A percentile compares a stretch with the other conserved stretches of the same genome.
These are phyloP conservation scores for Cotesia glomerata DNA, from an alignment of 1,140 invertebrate genomes.

Conservation along the genomic window DNA sequence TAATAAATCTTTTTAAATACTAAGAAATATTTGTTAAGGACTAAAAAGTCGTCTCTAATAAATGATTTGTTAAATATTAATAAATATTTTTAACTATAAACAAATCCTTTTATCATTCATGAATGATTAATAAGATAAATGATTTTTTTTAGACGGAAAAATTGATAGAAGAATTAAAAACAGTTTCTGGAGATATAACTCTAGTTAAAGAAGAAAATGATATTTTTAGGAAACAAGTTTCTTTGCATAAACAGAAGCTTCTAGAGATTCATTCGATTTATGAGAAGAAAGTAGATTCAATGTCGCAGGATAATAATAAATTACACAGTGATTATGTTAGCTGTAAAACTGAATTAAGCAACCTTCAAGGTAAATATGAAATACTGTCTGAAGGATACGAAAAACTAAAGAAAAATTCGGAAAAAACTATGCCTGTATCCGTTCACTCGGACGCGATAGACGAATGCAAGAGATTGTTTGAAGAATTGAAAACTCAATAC, in stretches of 20 bases:
- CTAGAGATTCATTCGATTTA: slow-evolving; percentile 68
- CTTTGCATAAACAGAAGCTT: slow-evolving; percentile 66
- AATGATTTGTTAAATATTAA: too few species aligned
- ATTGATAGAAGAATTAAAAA: slow-evolving; percentile 53
- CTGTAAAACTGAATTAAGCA: slow-evolving; percentile 65
- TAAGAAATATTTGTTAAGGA: too few species aligned
- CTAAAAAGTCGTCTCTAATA: too few species aligned
- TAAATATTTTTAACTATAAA: too few species aligned
- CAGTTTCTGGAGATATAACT: slow-evolving; percentile 63
- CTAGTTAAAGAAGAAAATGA: slow-evolving; percentile 68
- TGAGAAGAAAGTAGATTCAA: slow-evolving; percentile 67
- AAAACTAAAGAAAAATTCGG: slow-evolving; percentile 62
- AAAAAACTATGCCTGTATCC: slow-evolving; percentile 63
- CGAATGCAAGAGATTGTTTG: slow-evolving; percentile 70
- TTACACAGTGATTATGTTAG: slow-evolving; percentile 65
- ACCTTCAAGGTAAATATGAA: slow-evolving; percentile 65
- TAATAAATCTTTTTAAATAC: too few species aligned
- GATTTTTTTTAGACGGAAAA: slow-evolving; percentile 54
- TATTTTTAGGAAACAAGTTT: slow-evolving; percentile 61
- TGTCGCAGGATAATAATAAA: slow-evolving; percentile 67
- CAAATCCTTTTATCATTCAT: too few species aligned
- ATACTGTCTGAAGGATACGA: slow-evolving; percentile 62
- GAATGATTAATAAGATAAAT: too few species aligned
- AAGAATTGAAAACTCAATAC: slow-evolving; percentile 70
- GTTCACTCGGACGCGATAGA: slow-evolving; percentile 67